Evolutionary conservation across 1,140 invertebrate genomes (phyloP).

Genomic region (Drosophila sulfurigaster): DNA sequence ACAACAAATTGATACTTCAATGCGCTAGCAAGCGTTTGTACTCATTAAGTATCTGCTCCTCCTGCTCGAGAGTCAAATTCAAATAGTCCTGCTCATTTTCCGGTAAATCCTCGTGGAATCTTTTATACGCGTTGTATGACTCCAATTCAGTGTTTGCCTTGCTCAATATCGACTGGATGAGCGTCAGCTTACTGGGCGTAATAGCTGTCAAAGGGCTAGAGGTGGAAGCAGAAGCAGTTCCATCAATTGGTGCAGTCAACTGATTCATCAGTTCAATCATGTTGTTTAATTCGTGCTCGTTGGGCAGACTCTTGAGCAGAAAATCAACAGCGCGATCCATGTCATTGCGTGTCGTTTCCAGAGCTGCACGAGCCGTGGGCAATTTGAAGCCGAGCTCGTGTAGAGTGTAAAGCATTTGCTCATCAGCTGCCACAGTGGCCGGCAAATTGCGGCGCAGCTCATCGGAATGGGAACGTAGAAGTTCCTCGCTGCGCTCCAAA

Average conservation of each 20-base stretch:
- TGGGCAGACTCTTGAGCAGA: slow-evolving; percentile 78
- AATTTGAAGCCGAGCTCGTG: slow-evolving; percentile 88
- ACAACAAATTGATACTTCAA: slow-evolving; percentile 13
- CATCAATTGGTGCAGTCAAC: neutral
- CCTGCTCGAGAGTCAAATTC: slow-evolving; percentile 87
- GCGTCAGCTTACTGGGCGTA: slow-evolving; percentile 24
- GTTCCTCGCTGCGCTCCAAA: slow-evolving; percentile 63
- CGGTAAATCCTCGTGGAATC: slow-evolving; percentile 87
- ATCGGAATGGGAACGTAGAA: slow-evolving; percentile 60
- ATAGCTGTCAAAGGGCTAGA: neutral
- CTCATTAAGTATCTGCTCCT: slow-evolving; percentile 87
- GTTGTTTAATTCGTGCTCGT: slow-evolving; percentile 44
- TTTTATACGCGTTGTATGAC: slow-evolving; percentile 85
- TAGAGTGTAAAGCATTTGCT: slow-evolving; percentile 76
- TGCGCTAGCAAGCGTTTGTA: slow-evolving; percentile 87
- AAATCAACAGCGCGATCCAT: slow-evolving; percentile 87
- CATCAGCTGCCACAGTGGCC: slow-evolving; percentile 60
- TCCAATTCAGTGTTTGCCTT: slow-evolving; percentile 59
- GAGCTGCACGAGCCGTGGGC: slow-evolving; percentile 86
- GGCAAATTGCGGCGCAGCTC: slow-evolving; percentile 58
- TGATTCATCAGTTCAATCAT: slow-evolving; percentile 41
- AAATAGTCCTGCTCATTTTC: slow-evolving; percentile 88
- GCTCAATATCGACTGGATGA: slow-evolving; percentile 43
- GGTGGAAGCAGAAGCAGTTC: slow-evolving; percentile 15
- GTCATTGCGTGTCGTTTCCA: slow-evolving; percentile 86